phyloP scores from a whole-genome alignment of 2,113 vertebrate species.

The Periophthalmus modestus region DNA sequence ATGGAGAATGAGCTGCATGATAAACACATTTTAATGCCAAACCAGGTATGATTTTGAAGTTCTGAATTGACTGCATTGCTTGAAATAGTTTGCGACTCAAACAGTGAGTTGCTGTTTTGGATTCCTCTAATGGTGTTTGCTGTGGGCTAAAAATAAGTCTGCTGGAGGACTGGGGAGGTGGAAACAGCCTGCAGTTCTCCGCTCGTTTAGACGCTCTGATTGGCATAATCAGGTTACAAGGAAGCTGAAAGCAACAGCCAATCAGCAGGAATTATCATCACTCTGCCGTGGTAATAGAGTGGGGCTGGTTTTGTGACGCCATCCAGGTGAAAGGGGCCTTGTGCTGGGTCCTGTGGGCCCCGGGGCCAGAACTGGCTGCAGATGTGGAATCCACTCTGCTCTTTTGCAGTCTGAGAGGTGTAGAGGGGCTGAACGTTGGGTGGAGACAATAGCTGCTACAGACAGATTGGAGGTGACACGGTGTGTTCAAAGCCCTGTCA shows the following conservation, averaged over 20 bases:
- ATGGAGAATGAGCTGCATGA: too few species aligned
- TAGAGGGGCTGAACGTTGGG: neutral
- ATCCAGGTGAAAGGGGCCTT: conserved; percentile 16
- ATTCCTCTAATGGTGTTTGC: neutral
- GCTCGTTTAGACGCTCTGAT: conserved; percentile 75
- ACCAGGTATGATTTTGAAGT: neutral
- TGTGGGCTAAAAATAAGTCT: conserved; percentile 25
- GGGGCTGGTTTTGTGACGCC: conserved; percentile 10
- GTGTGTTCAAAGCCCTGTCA: conserved; percentile 69
- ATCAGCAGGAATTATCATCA: conserved; percentile 78
- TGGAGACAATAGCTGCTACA: conserved; percentile 54
- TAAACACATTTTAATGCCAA: neutral
- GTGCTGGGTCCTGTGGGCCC: conserved; percentile 16
- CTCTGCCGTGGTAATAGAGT: conserved; percentile 31
- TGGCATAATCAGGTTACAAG: conserved; percentile 81
- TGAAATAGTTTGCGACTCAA: neutral
- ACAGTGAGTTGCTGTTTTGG: conserved; percentile 20
- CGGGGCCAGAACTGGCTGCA: conserved; percentile 46
- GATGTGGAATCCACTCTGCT: conserved; percentile 60
- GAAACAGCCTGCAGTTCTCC: conserved; percentile 48
- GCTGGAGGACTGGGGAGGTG: conserved; percentile 13
- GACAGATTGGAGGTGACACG: conserved; percentile 71
- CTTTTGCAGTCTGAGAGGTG: conserved; percentile 26
- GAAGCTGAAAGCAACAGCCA: conserved; percentile 70
- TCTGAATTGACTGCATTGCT: neutral